Evolutionary conservation across 2,797 vertebrate genomes (phyloP), one percentile per base, ranked within the genome.

Genomic region (Hemibagrus guttatus): DNA sequence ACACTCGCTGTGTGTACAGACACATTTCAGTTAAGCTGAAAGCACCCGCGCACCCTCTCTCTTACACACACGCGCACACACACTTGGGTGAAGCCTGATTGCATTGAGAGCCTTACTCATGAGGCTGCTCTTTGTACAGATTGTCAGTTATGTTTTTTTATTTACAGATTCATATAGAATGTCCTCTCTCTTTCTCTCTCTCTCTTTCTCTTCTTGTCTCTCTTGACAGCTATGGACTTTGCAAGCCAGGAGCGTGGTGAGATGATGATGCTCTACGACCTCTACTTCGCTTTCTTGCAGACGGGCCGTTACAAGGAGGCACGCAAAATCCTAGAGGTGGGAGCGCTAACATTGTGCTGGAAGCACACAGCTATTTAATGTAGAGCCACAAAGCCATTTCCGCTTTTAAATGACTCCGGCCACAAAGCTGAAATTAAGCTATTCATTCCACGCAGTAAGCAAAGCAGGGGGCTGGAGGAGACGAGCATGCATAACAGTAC

Each of bases 281-380:
- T 99, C 90, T 97, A 97, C 95, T 99, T 99, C 1, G 97, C 96
- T 26, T 99, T 99, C 94, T 92, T 99, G 90, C 93, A 96, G 91
- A 96, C 96, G 0, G 96, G 96, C 88, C 98, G 97, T 91, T 96
- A 97, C 95, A 96, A 93, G 76, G 98, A 99, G 92, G 98, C 98
- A 90, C 97, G 95, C 87, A 99, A 97, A 94, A 96, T 99, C 94
- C 95, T 98, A 26, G 98, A 99, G 98, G 98, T 99, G 91, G 89
- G 96, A 86, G 90, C 91, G 91, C 90, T 90, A 91, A 90, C 90
- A 31, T 69, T 90, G 72, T 91, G 76, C 31, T 93, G 78, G 92
- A 91, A 91, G 94, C 31, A n/a, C 92, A 88, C 87, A 91, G 93
- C 94, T 94, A 88, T 94, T 94, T 95, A 94, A 96, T 95, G 95